A percentile compares a stretch with the other conserved stretches of the same genome.
Conservation (phyloP, 2,797 vertebrate genomes). For the Rhodeus uyekii region DNA sequence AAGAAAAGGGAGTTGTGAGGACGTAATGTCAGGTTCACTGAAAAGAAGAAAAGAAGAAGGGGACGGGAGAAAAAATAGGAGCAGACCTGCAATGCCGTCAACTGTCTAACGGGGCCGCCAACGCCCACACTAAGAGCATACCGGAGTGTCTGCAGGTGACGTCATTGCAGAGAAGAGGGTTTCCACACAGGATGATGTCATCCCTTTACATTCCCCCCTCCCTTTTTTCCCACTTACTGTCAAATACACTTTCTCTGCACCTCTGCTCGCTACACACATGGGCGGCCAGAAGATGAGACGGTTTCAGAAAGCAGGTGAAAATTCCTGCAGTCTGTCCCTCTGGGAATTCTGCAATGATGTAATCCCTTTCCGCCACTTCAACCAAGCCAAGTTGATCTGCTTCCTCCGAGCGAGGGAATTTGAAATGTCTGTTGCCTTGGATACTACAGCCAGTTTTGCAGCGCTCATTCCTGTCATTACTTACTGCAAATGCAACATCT, state of each 20-base stretch:
- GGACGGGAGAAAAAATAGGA: not conserved
- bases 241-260: constrained; percentile 33
- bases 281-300: constrained; percentile 12
- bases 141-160: constrained; percentile 51
- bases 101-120: constrained; percentile 45
- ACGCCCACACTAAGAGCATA: constrained; percentile 20
- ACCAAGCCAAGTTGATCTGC: constrained; percentile 32
- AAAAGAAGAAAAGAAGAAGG: not conserved
- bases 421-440: constrained; percentile 76
- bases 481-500: not conserved
- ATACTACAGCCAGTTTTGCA: constrained; percentile 58
- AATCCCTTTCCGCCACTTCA: constrained; percentile 37
- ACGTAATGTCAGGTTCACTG: not conserved
- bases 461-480: constrained; percentile 10
- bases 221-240: constrained; percentile 17
- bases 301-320: constrained; percentile 13
- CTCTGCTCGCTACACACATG: constrained; percentile 49
- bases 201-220: constrained; percentile 33
- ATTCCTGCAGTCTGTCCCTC: constrained; percentile 6
- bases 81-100: constrained; percentile 43
- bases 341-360: constrained; percentile 52
- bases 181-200: constrained; percentile 65
- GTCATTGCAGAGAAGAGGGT: constrained; percentile 63
- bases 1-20: not conserved
- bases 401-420: constrained; percentile 63